Base-by-base conservation (phyloP, 2,888 invertebrate species). In the Drosophila anceps region DNA sequence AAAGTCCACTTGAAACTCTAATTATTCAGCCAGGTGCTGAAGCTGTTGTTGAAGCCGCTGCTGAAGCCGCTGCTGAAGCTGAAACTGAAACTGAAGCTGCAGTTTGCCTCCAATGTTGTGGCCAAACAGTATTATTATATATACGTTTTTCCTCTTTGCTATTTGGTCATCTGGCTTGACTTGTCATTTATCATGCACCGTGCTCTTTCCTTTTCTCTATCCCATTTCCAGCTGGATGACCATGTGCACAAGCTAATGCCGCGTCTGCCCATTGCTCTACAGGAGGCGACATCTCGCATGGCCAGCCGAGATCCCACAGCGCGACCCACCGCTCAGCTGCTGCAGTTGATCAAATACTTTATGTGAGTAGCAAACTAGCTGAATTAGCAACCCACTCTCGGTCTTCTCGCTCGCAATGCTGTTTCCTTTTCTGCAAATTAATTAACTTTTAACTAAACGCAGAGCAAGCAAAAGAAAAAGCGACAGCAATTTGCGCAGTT, bases 281-380 rank as follows among this genome's bases (percentile, higher is more conserved):
- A 97, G 91, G 98, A 98, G 93, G 98, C 98, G 0, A 95, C 96
- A 8, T 95, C 96, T 60, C 95, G 98, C 74, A 95, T 98, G 88
- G 94, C 98, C 64, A 96, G 96, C 85, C 95, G 95, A 77, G 98
- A 99, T 91, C 96, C 97, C 0, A 95, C 96, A 76, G 96, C 97
- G 78, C 94, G 99, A 79, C 99, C 99, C 8, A 97, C 97, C 29
- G 97, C 98, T 39, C 98, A 98, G 92, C 95, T 98, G 65, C 94
- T 99, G 81, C 96, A 98, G 43, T 95, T 98, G 86, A 97, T 97
- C 92, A 97, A 97, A 92, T 98, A 96, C 93, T 98, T 98, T 94
- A 96, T 96, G 98, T 98, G 94, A 95, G 94, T 92, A 88, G 75
- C 39, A 3, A 50, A 53, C 64, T 46, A 44, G 31, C 13, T 43